These are phyloP conservation scores for Athene cunicularia DNA, from an alignment of 2,113 vertebrate species.

Conservation along the genomic window DNA sequence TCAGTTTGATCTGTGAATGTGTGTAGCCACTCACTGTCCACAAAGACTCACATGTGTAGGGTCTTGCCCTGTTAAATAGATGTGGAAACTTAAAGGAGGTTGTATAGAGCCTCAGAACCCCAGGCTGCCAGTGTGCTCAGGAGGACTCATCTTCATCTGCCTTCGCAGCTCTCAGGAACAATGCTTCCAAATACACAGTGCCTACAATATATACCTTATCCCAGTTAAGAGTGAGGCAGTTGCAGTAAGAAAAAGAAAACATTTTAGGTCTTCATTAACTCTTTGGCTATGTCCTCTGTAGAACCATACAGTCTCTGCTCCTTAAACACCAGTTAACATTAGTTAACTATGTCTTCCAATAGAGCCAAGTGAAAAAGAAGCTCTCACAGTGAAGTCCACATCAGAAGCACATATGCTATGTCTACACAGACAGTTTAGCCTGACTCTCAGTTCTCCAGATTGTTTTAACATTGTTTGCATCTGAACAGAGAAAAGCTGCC, in stretches of 20 bases:
- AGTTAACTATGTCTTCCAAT: background rate
- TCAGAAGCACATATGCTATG: background rate
- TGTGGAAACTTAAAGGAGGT: background rate
- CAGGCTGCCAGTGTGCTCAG: background rate
- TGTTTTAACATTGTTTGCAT: background rate
- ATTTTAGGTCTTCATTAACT: background rate
- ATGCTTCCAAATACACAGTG: background rate
- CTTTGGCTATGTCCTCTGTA: background rate
- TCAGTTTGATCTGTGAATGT: background rate
- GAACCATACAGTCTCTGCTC: background rate
- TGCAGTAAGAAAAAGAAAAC: background rate
- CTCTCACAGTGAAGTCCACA: background rate
- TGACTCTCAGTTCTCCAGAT: background rate
- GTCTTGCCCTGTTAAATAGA: background rate
- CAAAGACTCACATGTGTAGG: background rate
- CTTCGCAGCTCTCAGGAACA: background rate
- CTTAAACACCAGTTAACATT: background rate
- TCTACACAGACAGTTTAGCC: background rate
- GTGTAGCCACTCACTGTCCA: background rate
- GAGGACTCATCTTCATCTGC: background rate
- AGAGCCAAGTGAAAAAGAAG: background rate
- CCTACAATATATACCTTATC: background rate
- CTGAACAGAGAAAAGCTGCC: background rate
- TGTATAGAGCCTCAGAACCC: background rate
- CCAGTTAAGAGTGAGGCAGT: background rate